A percentile compares a stretch with the other conserved stretches of the same genome.
These are phyloP conservation scores for Pachyrhynchus sulphureomaculatus DNA, from an alignment of 1,140 invertebrate genomes.

Conservation along the genomic window DNA sequence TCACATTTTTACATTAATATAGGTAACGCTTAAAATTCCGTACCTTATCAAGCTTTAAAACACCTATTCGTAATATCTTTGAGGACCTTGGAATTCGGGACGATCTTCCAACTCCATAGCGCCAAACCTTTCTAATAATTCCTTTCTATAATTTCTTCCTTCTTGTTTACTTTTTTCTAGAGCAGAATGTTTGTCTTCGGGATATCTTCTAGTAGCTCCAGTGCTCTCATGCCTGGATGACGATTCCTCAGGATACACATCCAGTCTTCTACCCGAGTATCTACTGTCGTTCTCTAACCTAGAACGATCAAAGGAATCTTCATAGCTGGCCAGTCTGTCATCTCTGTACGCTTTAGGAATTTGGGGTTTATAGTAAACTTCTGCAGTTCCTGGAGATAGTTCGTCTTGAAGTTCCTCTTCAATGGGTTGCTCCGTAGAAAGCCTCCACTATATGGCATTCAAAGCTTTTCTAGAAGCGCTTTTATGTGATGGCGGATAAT, in stretches of 20 bases:
- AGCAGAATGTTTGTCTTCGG: slow-evolving; percentile 29
- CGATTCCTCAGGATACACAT: slow-evolving; percentile 23
- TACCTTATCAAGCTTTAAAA: background rate
- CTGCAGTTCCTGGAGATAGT: slow-evolving; percentile 39
- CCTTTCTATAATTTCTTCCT: slow-evolving; percentile 48
- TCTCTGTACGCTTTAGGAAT: slow-evolving; percentile 48
- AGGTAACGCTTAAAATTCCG: too few species aligned
- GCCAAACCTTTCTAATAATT: slow-evolving; percentile 49
- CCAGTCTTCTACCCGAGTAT: slow-evolving; percentile 25
- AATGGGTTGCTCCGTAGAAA: slow-evolving; percentile 52
- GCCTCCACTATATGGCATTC: slow-evolving; percentile 57
- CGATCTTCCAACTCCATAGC: slow-evolving; percentile 50
- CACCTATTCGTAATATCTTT: slow-evolving; percentile 48
- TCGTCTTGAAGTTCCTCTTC: slow-evolving; percentile 51
- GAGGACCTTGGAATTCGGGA: slow-evolving; percentile 42
- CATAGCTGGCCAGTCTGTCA: slow-evolving; percentile 37
- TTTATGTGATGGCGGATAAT: slow-evolving; percentile 54
- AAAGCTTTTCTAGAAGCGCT: slow-evolving; percentile 55
- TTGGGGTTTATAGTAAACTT: slow-evolving; percentile 48
- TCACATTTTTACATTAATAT: too few species aligned
- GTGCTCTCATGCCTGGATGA: slow-evolving; percentile 15
- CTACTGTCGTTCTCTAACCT: slow-evolving; percentile 32
- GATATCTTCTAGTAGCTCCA: slow-evolving; percentile 30
- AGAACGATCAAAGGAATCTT: slow-evolving; percentile 28
- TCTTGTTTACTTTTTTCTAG: slow-evolving; percentile 42